These are phyloP conservation scores for Xestia ashworthii DNA, from an alignment of 2,888 invertebrate species.

Conservation along the genomic window DNA sequence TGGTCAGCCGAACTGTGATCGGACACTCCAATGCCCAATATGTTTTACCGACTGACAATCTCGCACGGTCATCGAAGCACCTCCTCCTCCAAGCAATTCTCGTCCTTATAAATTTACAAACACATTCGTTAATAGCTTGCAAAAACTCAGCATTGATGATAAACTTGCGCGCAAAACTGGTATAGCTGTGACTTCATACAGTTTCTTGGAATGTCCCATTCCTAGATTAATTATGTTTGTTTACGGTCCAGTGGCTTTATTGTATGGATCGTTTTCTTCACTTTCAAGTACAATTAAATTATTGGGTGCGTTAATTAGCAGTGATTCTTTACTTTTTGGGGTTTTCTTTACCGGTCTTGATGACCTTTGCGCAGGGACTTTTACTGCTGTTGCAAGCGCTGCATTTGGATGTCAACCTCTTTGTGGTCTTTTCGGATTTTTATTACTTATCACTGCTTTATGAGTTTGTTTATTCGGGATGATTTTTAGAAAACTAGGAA, in stretches of 20 bases:
- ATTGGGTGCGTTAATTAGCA: background rate
- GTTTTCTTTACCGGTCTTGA: background rate
- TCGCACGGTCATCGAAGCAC: slow-evolving; percentile 14
- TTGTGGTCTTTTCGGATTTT: background rate
- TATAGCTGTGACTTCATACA: slow-evolving; percentile 48
- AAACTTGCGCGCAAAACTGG: slow-evolving; percentile 37
- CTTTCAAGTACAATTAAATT: background rate
- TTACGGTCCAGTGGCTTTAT: slow-evolving; percentile 16
- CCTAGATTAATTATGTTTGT: slow-evolving; percentile 9
- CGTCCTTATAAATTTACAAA: accelerated
- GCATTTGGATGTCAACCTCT: background rate
- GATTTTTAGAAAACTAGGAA: background rate
- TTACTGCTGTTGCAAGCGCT: background rate
- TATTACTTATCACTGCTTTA: background rate
- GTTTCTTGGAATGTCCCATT: slow-evolving; percentile 54
- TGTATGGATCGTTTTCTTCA: slow-evolving; percentile 13
- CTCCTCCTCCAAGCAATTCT: slow-evolving; percentile 5
- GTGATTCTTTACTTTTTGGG: background rate
- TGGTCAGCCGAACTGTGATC: slow-evolving; percentile 54
- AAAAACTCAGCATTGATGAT: slow-evolving; percentile 1
- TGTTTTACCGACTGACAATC: slow-evolving; percentile 45
- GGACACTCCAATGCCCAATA: slow-evolving; percentile 30
- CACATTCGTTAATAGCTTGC: slow-evolving; percentile 14
- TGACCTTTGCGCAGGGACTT: background rate
- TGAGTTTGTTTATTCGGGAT: background rate